Evolutionary conservation across 2,888 invertebrate species (phyloP).

Genomic region (Nomada hirtipes): DNA sequence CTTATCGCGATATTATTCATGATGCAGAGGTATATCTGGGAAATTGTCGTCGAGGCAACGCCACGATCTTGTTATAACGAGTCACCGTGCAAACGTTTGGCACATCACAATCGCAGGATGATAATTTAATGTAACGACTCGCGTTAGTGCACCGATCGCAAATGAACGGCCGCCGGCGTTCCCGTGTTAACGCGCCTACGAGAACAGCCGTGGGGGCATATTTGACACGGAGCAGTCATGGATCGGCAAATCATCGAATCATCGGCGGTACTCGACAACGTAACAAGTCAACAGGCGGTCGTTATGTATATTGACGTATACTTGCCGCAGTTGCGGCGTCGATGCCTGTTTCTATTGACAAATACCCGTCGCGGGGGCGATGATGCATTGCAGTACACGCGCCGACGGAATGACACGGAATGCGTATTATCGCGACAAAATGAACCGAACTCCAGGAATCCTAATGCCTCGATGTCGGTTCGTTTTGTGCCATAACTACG

Average conservation of each 20-base stretch:
- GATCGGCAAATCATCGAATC: slow-evolving; percentile 83
- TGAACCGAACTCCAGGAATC: slow-evolving; percentile 69
- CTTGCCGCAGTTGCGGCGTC: slow-evolving; percentile 75
- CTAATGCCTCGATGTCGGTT: slow-evolving; percentile 35
- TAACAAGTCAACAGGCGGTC: slow-evolving; percentile 82
- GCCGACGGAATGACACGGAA: slow-evolving; percentile 68
- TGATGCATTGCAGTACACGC: slow-evolving; percentile 71
- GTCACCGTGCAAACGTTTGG: slow-evolving; percentile 69
- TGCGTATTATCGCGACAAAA: slow-evolving; percentile 73
- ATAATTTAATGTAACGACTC: slow-evolving; percentile 80
- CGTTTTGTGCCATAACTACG: neutral
- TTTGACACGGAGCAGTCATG: slow-evolving; percentile 78
- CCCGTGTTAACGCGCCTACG: slow-evolving; percentile 70
- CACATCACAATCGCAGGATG: slow-evolving; percentile 74
- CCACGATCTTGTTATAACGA: slow-evolving; percentile 72
- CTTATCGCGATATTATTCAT: slow-evolving; percentile 52
- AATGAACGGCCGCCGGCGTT: slow-evolving; percentile 70
- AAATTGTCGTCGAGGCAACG: slow-evolving; percentile 70
- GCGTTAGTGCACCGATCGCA: slow-evolving; percentile 72
- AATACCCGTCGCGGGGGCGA: slow-evolving; percentile 73
- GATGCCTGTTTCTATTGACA: slow-evolving; percentile 80
- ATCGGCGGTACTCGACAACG: slow-evolving; percentile 81
- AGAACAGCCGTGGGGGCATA: slow-evolving; percentile 71
- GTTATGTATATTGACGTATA: slow-evolving; percentile 77
- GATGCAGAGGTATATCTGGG: slow-evolving; percentile 60